A percentile compares a stretch with the other conserved stretches of the same genome.
Conservation (phyloP, 1,140 invertebrate genomes). For the Halyomorpha halys region DNA sequence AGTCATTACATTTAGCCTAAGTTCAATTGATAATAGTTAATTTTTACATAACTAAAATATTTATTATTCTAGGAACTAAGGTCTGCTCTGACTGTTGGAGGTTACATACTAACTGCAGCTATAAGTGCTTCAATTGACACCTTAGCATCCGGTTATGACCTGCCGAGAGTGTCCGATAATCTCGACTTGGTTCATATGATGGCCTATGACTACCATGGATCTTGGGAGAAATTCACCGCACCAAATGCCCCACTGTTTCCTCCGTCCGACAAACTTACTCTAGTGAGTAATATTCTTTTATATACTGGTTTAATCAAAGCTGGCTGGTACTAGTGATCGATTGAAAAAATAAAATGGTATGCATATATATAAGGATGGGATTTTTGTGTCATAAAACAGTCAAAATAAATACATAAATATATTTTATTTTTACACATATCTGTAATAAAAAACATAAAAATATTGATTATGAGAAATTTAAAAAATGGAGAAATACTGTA, state of each 20-base stretch:
- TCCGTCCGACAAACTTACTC: slow-evolving; percentile 13
- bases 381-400: too few species aligned
- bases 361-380: too few species aligned
- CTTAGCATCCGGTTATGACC: slow-evolving; percentile 63
- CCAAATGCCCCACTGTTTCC: slow-evolving; percentile 47
- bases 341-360: too few species aligned
- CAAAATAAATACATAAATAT: too few species aligned
- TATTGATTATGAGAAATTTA: too few species aligned
- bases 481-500: too few species aligned
- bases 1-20: too few species aligned
- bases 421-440: too few species aligned
- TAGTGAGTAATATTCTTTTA: slow-evolving; percentile 18
- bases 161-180: slow-evolving; percentile 55
- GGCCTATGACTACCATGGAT: slow-evolving; percentile 84
- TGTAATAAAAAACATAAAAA: too few species aligned
- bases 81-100: slow-evolving; percentile 45
- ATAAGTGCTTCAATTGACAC: slow-evolving; percentile 59
- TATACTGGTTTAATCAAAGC: neutral
- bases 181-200: slow-evolving; percentile 79
- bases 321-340: too few species aligned
- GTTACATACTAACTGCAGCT: slow-evolving; percentile 61
- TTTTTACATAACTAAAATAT: neutral
- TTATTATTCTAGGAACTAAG: slow-evolving; percentile 45
- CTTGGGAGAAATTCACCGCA: slow-evolving; percentile 64
- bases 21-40: too few species aligned